Evolutionary conservation across 1,140 invertebrate genomes (phyloP).

Genomic region (Bradysia coprophila): DNA sequence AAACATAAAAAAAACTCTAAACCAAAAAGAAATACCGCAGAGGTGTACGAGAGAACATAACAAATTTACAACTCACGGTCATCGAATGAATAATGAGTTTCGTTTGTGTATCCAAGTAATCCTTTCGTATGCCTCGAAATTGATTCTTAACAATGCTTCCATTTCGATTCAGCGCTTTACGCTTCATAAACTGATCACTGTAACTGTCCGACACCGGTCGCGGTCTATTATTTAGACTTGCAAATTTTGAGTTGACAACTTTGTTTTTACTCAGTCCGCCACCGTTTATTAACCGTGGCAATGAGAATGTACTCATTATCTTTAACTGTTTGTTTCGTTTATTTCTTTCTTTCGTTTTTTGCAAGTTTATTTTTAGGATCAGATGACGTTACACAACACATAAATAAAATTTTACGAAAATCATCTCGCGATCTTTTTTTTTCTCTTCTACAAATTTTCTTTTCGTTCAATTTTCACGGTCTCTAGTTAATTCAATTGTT

Average conservation of each 20-base stretch:
- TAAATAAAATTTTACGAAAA: not conserved
- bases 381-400: constrained; percentile 1
- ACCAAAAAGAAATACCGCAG: too few relatives aligned
- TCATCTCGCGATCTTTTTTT: not conserved
- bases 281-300: constrained; percentile 9
- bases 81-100: constrained; percentile 47
- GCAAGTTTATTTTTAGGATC: not conserved
- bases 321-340: not conserved
- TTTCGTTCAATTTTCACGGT: not conserved
- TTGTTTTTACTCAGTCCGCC: constrained; percentile 4
- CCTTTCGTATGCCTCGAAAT: constrained; percentile 58
- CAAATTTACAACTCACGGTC: constrained; percentile 41
- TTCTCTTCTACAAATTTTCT: not conserved
- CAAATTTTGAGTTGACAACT: constrained; percentile 10
- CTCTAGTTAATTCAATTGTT: too few relatives aligned
- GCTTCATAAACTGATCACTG: constrained; percentile 5
- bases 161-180: constrained; percentile 14
- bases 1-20: too few relatives aligned
- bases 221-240: constrained; percentile 12
- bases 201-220: constrained; percentile 8
- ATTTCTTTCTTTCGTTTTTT: not conserved
- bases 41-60: too few relatives aligned
- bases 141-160: constrained; percentile 18
- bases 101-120: constrained; percentile 46
- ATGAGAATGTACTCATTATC: constrained; percentile 11